phyloP scores from a whole-genome alignment of 2,888 invertebrate species.

The Aporophyla lueneburgensis region DNA sequence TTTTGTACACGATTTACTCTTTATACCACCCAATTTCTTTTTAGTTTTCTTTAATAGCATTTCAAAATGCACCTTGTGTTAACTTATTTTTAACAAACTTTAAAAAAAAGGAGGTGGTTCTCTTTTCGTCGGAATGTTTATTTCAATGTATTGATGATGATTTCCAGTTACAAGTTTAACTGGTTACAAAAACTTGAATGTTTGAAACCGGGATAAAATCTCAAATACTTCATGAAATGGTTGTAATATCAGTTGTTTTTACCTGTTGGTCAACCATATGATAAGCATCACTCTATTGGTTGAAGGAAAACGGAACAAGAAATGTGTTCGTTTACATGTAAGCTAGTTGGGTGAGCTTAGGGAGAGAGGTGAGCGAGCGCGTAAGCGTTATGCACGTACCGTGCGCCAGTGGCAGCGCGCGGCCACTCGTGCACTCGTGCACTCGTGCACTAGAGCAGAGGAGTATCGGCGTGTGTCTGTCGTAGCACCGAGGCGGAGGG shows the following conservation, averaged over 20 bases:
- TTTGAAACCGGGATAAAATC: constrained; percentile 9
- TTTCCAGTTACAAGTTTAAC: constrained; percentile 21
- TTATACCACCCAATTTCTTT: constrained; percentile 29
- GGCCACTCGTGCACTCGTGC: constrained; percentile 10
- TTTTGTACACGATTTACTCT: constrained; percentile 44
- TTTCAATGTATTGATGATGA: constrained; percentile 6
- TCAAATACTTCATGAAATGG: neutral
- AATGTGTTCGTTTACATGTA: constrained; percentile 15
- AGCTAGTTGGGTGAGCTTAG: constrained; percentile 18
- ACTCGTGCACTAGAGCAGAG: constrained; percentile 33
- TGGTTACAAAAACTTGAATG: constrained; percentile 26
- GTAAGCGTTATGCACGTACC: constrained; percentile 14
- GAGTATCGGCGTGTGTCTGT: constrained; percentile 71
- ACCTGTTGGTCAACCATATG: constrained; percentile 1
- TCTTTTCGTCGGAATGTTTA: neutral
- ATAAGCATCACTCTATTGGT: constrained; percentile 4
- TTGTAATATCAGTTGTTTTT: constrained; percentile 2
- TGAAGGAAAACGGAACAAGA: constrained; percentile 4
- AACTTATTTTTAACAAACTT: neutral
- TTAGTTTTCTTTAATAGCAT: constrained; percentile 21
- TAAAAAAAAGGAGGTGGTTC: neutral
- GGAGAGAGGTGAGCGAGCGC: constrained; percentile 14
- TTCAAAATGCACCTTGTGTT: constrained; percentile 42
- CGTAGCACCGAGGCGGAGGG: constrained; percentile 83
- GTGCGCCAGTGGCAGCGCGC: constrained; percentile 16